Evolutionary conservation across 2,113 vertebrate genomes (phyloP).

Genomic region (Paramisgurnus dabryanus): DNA sequence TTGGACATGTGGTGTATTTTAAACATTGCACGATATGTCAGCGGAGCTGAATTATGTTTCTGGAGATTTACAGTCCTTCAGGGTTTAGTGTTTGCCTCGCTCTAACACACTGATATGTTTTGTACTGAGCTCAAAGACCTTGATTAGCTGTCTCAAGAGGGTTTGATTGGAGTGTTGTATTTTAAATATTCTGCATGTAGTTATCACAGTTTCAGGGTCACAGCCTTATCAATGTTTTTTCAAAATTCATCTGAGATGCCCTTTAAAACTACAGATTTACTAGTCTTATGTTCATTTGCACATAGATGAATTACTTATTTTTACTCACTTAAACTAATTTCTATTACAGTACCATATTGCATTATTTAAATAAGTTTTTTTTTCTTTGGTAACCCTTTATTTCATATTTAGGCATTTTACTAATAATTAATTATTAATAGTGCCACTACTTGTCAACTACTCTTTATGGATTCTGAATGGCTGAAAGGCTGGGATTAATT

Average conservation of each 20-base stretch:
- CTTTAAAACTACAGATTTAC: neutral
- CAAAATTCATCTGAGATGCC: neutral
- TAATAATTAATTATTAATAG: no score
- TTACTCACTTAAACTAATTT: no score
- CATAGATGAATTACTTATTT: no score
- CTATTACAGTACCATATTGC: no score
- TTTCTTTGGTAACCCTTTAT: no score
- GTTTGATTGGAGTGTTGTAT: neutral
- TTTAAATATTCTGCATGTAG: conserved; percentile 1
- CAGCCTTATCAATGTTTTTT: neutral
- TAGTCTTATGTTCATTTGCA: neutral
- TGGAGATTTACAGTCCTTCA: neutral
- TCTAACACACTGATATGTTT: neutral
- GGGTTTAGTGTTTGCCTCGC: neutral
- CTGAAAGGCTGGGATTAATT: no score
- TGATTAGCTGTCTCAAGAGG: conserved; percentile 2
- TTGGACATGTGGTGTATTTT: neutral
- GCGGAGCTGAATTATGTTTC: neutral
- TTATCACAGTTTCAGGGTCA: conserved; percentile 17
- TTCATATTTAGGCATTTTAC: no score
- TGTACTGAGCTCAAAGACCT: neutral
- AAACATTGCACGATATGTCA: neutral
- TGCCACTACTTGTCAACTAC: no score
- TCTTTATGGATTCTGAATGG: no score
- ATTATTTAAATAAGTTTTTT: no score